Evolutionary conservation across 2,113 vertebrate species (phyloP), one percentile per base, ranked within the genome.

Genomic region (Hippopotamus amphibius): DNA sequence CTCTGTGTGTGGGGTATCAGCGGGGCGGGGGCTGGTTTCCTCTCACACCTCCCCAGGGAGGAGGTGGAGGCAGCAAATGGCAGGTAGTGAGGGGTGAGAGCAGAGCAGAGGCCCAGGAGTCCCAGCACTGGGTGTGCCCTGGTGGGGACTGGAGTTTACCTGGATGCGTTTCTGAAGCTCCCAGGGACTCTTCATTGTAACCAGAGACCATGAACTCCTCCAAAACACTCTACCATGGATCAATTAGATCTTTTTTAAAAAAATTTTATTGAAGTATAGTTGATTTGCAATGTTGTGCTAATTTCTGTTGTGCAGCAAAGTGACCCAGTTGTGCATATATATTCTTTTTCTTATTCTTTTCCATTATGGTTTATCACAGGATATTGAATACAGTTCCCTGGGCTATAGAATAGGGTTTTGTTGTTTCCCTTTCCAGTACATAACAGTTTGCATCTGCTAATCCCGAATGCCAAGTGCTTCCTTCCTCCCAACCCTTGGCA

Each of bases 111-210:
- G 16, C 50, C 22, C 10, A 0, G 43, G 15, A 2, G 10, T 37
- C 26, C 4, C 15, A 26, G 41, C 0, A 0, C 33, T 4, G 37
- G 37, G 1, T 14, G 63, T 9, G 33, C 4, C 46, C 57, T 4
- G 6, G 55, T 1, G 5, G 2, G 87, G 61, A 21, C 22, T 0
- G 0, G 21, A 24, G 41, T 8, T 14, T 2, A 57, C 16, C 0
- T 0, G 28, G 26, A 3, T 0, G 5, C 5, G 2, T 74, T 41
- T 28, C 11, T 3, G 0, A 11, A 48, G 14, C 66, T 17, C 37
- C 48, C 26, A 37, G 93, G n/a, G 22, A 4, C 15, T 14, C 55
- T 5, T 7, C 6, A 2, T 24, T 2, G 5, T 6, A 63, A 13
- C 3, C 19, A 66, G 50, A 55, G 48, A 28, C 53, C 7, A 37